Evolutionary conservation across 1,140 invertebrate genomes (phyloP).

Genomic region (Brachionus paranguensis): DNA sequence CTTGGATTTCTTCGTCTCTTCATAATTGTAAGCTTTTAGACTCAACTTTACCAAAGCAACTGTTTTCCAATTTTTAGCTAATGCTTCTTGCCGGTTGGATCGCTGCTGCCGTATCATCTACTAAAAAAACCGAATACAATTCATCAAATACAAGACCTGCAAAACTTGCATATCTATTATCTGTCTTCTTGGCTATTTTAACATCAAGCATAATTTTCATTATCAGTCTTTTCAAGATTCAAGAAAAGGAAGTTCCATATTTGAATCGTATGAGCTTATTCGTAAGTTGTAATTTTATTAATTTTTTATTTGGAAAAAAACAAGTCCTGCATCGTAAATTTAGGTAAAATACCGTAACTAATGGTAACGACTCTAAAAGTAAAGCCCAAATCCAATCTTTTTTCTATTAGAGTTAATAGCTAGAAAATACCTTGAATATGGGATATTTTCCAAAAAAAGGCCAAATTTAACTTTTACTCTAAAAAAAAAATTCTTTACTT

Average conservation of each 20-base stretch:
- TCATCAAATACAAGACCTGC: background rate
- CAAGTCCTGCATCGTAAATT: too few relatives aligned
- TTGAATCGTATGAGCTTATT: background rate
- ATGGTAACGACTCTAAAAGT: too few relatives aligned
- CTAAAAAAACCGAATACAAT: background rate
- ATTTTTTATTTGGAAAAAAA: too few relatives aligned
- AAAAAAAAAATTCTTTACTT: too few relatives aligned
- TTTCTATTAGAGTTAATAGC: too few relatives aligned
- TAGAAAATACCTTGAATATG: too few relatives aligned
- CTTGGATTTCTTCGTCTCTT: background rate
- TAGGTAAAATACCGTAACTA: too few relatives aligned
- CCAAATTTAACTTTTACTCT: too few relatives aligned
- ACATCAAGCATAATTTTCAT: background rate
- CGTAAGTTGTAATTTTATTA: background rate
- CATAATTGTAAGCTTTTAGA: background rate
- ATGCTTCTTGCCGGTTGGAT: background rate
- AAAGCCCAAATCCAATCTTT: too few relatives aligned
- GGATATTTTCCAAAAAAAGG: too few relatives aligned
- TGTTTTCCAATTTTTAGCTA: background rate
- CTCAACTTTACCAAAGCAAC: background rate
- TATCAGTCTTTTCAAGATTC: background rate
- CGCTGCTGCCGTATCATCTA: background rate
- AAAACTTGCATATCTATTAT: background rate
- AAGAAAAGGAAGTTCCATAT: background rate
- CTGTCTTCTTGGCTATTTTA: background rate